Evolutionary conservation across 2,797 vertebrate genomes (phyloP), one percentile per base, ranked within the genome.

Genomic region (Emys orbicularis): DNA sequence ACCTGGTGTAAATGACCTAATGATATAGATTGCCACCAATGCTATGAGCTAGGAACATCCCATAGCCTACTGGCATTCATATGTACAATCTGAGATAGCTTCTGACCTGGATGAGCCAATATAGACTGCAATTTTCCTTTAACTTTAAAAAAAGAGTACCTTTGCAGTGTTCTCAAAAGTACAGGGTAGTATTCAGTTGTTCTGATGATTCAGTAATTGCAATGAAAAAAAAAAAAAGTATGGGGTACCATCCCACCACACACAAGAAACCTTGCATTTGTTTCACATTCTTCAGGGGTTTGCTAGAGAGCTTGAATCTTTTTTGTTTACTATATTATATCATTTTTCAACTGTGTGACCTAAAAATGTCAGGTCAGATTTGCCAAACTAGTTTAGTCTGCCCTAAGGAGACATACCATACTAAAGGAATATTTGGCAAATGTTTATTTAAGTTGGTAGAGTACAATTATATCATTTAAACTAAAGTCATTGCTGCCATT

Each of bases 241-340:
- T 77, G 4, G 61, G 76, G 81, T 44, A 88, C n/a, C 72, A 87
- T 21, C 77, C 81, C 81, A 94, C 9, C 72, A 94, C 44, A 54
- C 25, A 95, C 79, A 47, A 68, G 79, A 92, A 88, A 90, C 81
- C 93, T 88, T 87, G 77, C 83, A 72, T 79, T 92, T 87, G 50
- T 91, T 96, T 93, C 93, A 74, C 13, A 12, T 90, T 92, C 95
- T 96, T 95, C 96, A 72, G 90, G 56, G 47, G 94, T 94, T 90
- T 92, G 79, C 93, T 0, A 94, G 85, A 95, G 87, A 79, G 56
- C 44, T 88, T 29, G 44, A 93, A 90, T 52, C 94, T 31, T 56
- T 83, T 87, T 91, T 93, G 76, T 31, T 96, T 92, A 96, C 86
- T 54, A 88, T 84, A 88, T 84, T 97, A 85, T n/a, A 72, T 72